phyloP scores from a whole-genome alignment of 2,797 vertebrate genomes.

The Xiphophorus birchmanni region DNA sequence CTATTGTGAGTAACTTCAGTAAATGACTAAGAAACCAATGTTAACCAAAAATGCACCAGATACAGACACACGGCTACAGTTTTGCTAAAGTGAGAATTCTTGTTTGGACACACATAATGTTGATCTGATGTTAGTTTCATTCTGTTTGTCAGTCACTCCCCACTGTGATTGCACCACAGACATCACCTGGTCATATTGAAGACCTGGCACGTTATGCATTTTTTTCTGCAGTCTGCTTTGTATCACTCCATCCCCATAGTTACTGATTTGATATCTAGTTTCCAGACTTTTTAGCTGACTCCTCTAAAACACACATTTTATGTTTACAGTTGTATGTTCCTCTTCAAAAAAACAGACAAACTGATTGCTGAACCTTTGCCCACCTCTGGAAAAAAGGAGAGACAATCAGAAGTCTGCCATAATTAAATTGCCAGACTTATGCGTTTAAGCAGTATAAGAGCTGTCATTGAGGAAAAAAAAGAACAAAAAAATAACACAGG shows the following conservation, averaged over 20 bases:
- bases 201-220: background rate
- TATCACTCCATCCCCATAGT: background rate
- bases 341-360: background rate
- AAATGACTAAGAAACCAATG: no score
- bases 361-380: background rate
- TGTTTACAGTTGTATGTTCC: background rate
- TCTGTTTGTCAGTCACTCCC: background rate
- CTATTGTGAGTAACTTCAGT: no score
- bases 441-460: background rate
- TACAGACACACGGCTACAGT: no score
- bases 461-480: background rate
- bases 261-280: background rate
- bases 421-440: background rate
- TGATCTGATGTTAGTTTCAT: no score
- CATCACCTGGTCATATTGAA: background rate
- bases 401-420: background rate
- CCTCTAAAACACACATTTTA: background rate
- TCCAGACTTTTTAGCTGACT: background rate
- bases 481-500: background rate
- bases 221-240: background rate
- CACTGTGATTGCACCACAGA: background rate
- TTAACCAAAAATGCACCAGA: no score
- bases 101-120: no score
- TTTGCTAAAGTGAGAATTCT: no score
- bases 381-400: background rate